Conservation (phyloP, 2,888 invertebrate species). For the Bombyx huttoni region DNA sequence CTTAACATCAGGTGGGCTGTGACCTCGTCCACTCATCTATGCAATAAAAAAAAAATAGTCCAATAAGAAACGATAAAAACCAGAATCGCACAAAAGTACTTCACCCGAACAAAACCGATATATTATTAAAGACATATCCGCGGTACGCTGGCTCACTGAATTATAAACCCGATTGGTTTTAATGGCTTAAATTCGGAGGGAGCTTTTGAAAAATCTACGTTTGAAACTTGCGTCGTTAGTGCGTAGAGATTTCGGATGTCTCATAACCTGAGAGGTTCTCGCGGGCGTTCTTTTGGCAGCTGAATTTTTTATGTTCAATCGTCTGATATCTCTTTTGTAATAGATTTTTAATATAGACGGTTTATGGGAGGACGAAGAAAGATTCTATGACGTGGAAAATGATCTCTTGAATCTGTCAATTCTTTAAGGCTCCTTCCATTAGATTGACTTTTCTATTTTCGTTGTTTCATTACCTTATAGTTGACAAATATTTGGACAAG, state of each 20-base stretch:
- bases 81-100: not conserved
- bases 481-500: too few relatives aligned
- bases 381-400: too few relatives aligned
- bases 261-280: constrained; percentile 1
- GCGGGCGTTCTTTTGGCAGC: not conserved
- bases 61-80: not conserved
- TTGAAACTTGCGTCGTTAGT: constrained; percentile 32
- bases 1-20: too few relatives aligned
- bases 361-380: too few relatives aligned
- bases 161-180: constrained; percentile 43
- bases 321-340: too few relatives aligned
- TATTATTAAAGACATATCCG: constrained; percentile 45
- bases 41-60: too few relatives aligned
- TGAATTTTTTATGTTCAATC: constrained; percentile 1
- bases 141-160: constrained; percentile 29
- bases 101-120: constrained; percentile 15
- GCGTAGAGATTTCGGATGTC: constrained; percentile 7
- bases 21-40: too few relatives aligned
- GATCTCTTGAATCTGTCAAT: too few relatives aligned
- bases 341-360: too few relatives aligned
- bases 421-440: too few relatives aligned
- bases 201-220: constrained; percentile 48
- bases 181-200: constrained; percentile 40
- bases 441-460: too few relatives aligned
- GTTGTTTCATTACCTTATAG: too few relatives aligned